Evolutionary conservation across 92 coral and sea anemone genomes (phyloP).

Genomic region (Zoanthus sansibaricus): DNA sequence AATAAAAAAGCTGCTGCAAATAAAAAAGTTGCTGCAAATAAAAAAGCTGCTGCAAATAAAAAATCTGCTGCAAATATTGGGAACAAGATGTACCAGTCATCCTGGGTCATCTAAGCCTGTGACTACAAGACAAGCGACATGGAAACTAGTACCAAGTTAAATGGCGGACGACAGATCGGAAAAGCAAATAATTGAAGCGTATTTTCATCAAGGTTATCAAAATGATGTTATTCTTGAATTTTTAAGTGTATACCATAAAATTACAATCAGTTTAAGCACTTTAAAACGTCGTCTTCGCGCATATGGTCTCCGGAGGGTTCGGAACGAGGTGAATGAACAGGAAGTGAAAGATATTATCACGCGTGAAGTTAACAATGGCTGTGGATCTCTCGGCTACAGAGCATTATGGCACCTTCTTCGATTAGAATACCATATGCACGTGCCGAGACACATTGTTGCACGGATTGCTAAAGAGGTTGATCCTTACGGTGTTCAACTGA

Average conservation of each 20-base stretch:
- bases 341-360: conserved; percentile 44
- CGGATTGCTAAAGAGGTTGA: conserved; percentile 40
- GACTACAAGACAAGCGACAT: neutral
- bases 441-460: conserved; percentile 50
- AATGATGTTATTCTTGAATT: conserved; percentile 49
- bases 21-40: too few species aligned
- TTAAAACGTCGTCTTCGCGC: conserved; percentile 54
- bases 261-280: conserved; percentile 46
- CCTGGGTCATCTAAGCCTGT: too few species aligned
- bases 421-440: conserved; percentile 42
- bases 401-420: conserved; percentile 47
- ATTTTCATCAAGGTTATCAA: conserved; percentile 54
- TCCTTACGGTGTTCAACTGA: conserved; percentile 25
- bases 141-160: neutral
- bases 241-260: conserved; percentile 54
- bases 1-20: too few species aligned
- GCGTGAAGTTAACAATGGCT: conserved; percentile 43
- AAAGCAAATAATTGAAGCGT: conserved; percentile 42
- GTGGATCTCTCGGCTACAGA: conserved; percentile 58
- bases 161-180: conserved; percentile 32
- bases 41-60: neutral
- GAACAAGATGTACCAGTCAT: too few species aligned
- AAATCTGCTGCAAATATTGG: neutral
- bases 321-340: conserved; percentile 60
- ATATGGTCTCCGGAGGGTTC: conserved; percentile 43